A percentile compares a stretch with the other conserved stretches of the same genome.
These are phyloP conservation scores for Agapostemon virescens DNA, from an alignment of 2,888 invertebrate genomes.

Conservation along the genomic window DNA sequence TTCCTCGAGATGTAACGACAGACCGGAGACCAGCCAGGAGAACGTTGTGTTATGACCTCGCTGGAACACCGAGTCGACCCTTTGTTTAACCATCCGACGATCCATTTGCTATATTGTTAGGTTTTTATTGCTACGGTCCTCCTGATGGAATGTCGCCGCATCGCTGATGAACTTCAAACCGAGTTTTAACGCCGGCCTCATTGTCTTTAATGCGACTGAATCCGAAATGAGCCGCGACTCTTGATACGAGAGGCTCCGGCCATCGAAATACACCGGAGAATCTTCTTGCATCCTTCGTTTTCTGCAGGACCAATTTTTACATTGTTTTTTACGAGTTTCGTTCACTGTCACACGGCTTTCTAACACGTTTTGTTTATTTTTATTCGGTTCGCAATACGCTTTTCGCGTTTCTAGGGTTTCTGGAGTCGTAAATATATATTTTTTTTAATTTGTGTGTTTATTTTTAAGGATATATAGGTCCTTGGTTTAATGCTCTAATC, in stretches of 20 bases:
- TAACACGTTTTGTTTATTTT: background rate
- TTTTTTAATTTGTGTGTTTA: too few species aligned
- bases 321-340: background rate
- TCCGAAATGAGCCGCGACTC: slow-evolving; percentile 3
- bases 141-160: slow-evolving; percentile 16
- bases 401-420: too few species aligned
- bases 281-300: background rate
- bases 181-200: slow-evolving; percentile 16
- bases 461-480: too few species aligned
- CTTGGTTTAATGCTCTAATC: too few species aligned
- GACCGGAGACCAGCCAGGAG: slow-evolving; percentile 21
- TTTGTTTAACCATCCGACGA: slow-evolving; percentile 10
- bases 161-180: slow-evolving; percentile 10
- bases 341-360: background rate
- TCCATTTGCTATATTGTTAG: slow-evolving; percentile 16
- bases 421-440: too few species aligned
- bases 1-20: slow-evolving; percentile 29
- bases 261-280: background rate
- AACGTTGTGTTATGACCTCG: slow-evolving; percentile 31
- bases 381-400: too few species aligned
- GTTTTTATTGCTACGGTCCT: background rate
- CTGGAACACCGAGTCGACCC: slow-evolving; percentile 8
- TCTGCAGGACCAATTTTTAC: background rate
- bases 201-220: slow-evolving; percentile 24
- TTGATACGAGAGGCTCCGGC: background rate